Conservation (phyloP, 2,888 invertebrate species). For the Ommatoiulus sabulosus region DNA sequence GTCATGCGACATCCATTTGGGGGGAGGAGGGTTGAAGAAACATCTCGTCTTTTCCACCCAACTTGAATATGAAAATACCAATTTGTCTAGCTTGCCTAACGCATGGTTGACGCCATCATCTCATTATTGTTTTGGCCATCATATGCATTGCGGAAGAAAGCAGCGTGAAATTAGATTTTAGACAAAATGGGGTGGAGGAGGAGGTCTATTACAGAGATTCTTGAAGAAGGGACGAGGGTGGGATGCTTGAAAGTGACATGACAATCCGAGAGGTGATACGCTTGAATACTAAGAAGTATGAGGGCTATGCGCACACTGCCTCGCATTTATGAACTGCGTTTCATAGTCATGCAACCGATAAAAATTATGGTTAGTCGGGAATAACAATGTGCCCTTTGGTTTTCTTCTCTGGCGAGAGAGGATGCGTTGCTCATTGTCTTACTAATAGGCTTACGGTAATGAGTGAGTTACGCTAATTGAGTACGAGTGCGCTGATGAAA, state of each 20-base stretch:
- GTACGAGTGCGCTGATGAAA: background rate
- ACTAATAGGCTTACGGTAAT: background rate
- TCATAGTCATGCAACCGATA: constrained; percentile 12
- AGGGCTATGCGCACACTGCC: background rate
- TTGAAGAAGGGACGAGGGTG: constrained; percentile 28
- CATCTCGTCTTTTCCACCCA: constrained; percentile 20
- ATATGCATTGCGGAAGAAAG: constrained; percentile 47
- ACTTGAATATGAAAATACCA: constrained; percentile 51
- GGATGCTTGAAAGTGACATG: constrained; percentile 14
- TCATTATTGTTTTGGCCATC: constrained; percentile 51
- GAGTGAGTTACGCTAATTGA: background rate
- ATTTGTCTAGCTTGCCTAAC: constrained; percentile 45
- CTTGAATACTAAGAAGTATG: constrained; percentile 42
- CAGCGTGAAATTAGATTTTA: constrained; percentile 53
- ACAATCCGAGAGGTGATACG: constrained; percentile 42
- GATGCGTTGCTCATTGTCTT: background rate
- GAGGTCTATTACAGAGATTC: background rate
- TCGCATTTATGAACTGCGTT: constrained; percentile 14
- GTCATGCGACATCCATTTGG: constrained; percentile 3
- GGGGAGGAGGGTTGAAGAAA: background rate
- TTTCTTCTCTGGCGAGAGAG: background rate
- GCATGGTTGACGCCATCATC: constrained; percentile 47
- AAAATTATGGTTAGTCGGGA: constrained; percentile 13
- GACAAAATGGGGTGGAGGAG: constrained; percentile 5
- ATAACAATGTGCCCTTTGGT: constrained; percentile 1